These are phyloP conservation scores for Antechinus flavipes DNA, from an alignment of 2,113 vertebrate species.

Conservation along the genomic window DNA sequence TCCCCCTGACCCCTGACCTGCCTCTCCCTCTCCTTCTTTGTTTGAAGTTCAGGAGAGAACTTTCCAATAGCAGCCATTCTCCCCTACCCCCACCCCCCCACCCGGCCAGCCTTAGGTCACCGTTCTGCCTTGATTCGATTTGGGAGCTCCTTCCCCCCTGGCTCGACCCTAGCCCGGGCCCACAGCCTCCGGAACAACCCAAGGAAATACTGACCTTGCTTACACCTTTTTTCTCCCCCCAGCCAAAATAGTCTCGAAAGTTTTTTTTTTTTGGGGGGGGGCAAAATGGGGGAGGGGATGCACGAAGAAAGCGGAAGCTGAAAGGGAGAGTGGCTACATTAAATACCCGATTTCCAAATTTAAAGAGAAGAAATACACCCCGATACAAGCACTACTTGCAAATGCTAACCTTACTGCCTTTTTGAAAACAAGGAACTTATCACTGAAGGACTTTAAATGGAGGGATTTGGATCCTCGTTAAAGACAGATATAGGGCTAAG, in stretches of 20 bases:
- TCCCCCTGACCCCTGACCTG: background rate
- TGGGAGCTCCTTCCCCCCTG: constrained; percentile 59
- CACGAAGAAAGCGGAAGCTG: background rate
- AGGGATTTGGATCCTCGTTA: background rate
- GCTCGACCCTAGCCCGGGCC: constrained; percentile 56
- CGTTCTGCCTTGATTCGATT: constrained; percentile 76
- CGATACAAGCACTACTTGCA: background rate
- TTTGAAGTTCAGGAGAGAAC: constrained; percentile 69
- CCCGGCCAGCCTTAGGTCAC: constrained; percentile 66
- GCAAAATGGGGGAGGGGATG: background rate
- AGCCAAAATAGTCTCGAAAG: background rate
- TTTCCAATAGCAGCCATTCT: constrained; percentile 57
- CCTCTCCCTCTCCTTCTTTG: constrained; percentile 24
- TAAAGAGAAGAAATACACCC: background rate
- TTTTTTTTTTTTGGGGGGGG: background rate
- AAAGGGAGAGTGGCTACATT: background rate
- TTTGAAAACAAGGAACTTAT: background rate
- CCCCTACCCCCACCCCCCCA: background rate
- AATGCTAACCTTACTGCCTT: background rate
- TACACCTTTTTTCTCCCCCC: constrained; percentile 72
- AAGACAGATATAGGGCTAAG: background rate
- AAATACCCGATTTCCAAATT: background rate
- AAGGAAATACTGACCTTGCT: constrained; percentile 73
- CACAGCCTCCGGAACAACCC: constrained; percentile 28
- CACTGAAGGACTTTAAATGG: background rate